Evolutionary conservation across 2,888 invertebrate species (phyloP).

Genomic region (Lithophane leautieri): DNA sequence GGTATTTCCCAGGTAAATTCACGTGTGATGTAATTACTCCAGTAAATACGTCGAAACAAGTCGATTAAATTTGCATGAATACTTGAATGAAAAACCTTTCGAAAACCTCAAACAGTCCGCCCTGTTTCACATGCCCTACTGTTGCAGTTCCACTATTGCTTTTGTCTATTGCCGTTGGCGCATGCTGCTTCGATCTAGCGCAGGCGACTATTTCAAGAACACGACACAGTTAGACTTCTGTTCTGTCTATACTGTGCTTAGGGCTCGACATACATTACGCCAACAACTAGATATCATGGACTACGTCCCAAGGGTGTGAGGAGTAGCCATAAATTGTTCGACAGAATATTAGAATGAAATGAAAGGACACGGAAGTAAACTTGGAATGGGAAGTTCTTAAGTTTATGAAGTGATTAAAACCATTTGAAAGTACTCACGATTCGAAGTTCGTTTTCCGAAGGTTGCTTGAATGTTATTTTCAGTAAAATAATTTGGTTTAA

Average conservation of each 20-base stretch:
- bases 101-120: not conserved
- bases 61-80: not conserved
- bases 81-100: not conserved
- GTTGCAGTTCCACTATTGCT: not conserved
- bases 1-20: not conserved
- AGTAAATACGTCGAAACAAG: not conserved
- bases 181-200: not conserved
- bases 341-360: conserved; percentile 43
- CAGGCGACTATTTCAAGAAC: not conserved
- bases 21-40: not conserved
- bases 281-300: conserved; percentile 58
- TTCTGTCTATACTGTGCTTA: not conserved
- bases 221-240: conserved; percentile 13
- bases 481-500: not conserved
- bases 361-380: conserved; percentile 35
- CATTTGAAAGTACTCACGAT: not conserved
- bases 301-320: conserved; percentile 56
- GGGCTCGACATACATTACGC: conserved; percentile 58
- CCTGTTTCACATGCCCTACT: not conserved
- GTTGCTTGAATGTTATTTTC: not conserved
- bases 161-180: not conserved
- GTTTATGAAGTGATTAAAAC: conserved; percentile 40
- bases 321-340: conserved; percentile 48
- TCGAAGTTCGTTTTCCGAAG: not conserved
- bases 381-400: conserved; percentile 19